phyloP scores from a whole-genome alignment of 2,888 invertebrate species.

The Cheilosia pagana region DNA sequence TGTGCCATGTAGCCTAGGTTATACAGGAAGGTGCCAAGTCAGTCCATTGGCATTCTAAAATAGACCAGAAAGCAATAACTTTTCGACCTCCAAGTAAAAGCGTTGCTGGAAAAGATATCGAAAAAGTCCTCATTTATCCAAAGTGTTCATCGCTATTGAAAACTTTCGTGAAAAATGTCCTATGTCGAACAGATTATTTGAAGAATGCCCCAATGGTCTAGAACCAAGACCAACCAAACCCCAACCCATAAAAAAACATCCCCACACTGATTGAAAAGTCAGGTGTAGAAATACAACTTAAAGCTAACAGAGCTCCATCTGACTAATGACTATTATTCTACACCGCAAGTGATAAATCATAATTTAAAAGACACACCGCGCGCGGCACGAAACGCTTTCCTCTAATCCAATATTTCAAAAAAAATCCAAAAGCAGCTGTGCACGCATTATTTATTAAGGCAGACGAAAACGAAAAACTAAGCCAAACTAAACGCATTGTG shows the following conservation, averaged over 20 bases:
- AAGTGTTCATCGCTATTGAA: no score
- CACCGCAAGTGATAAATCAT: slow-evolving; percentile 52
- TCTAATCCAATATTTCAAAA: slow-evolving; percentile 32
- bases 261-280: slow-evolving; percentile 8
- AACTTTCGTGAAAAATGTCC: no score
- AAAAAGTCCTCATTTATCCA: no score
- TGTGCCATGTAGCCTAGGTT: no score
- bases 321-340: slow-evolving; percentile 14
- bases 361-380: slow-evolving; percentile 8
- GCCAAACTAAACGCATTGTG: slow-evolving; percentile 46
- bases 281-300: slow-evolving; percentile 45
- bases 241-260: not conserved
- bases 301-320: slow-evolving; percentile 8
- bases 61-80: no score
- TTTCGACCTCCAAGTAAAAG: no score
- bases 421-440: slow-evolving; percentile 63
- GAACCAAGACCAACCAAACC: no score
- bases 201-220: no score
- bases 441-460: slow-evolving; percentile 40
- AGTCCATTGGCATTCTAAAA: no score
- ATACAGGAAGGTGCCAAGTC: no score
- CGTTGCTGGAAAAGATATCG: no score
- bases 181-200: not conserved
- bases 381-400: not conserved
- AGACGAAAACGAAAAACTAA: not conserved